Evolutionary conservation across 92 coral and sea anemone species (phyloP), one percentile per base, ranked within the genome.

Genomic region (Montipora capitata): DNA sequence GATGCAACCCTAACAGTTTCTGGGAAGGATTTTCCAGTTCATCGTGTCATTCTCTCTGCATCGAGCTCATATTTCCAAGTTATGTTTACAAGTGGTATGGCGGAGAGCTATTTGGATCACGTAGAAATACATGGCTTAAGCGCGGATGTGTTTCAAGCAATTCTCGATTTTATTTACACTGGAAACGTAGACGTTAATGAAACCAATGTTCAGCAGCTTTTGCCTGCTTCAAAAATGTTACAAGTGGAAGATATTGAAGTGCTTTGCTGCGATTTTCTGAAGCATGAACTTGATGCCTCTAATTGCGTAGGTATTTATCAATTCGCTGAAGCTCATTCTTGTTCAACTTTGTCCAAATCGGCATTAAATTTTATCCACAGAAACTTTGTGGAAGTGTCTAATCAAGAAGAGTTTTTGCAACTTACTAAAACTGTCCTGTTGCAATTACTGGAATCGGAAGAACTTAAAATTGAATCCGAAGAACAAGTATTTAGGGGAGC

Each of bases 171-270:
- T 72, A 97, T 97, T 56, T 97, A 97, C 83, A 93, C 96, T 45
- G 99, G 99, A 58, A 16, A 66, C 12, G 94, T 97, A 2, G 90
- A 91, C n/a, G 94, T 95, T 4, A 85, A 86, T 27, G 95, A 96
- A 64, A 81, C 83, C 5, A 95, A 97, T 56, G 99, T 97, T 3
- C 97, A 97, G 69, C 94, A 94, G 78, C 96, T 97, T 74, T 76
- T 97, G 20, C 96, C 97, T 0, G 97, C 99, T 4, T 94, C 98
- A n/a, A 94, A 96, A 82, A 96, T 95, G 98, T 81, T 97, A 0
- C 99, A 97, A 86, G 81, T 97, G 16, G 99, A 97, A 66, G 97
- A 92, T 40, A 80, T 97, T 6, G 98, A 92, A 61, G 87, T 73
- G 7, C 77, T 43, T 51, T 97, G 99, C 49, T 97, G 99, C 49